Evolutionary conservation across 2,888 invertebrate species (phyloP), one percentile per base, ranked within the genome.

Genomic region (Plutella xylostella): DNA sequence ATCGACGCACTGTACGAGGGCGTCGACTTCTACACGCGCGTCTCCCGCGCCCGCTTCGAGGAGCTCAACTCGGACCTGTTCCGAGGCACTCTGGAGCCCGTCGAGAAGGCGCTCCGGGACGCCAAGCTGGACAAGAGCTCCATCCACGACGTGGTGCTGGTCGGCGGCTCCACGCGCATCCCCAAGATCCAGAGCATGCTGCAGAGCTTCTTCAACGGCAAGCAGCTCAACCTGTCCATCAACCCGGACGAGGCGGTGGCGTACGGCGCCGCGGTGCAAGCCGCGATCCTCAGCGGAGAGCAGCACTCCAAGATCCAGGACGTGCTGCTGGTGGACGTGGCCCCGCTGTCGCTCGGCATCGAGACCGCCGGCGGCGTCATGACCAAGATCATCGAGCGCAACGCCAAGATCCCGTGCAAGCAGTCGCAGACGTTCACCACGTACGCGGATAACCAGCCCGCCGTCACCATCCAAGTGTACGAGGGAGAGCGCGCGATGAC

Each of bases 161-260:
- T 94, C 21, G 93, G 94, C n/a, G 93, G 92, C 18, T 92, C 92
- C 0, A 92, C 90, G 1, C 87, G 92, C 42, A 92, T 93, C 42
- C 93, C 92, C 0, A 93, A 92, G 65, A 88, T 93, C 42, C 92
- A 92, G 65, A 89, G 75, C 51, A 83, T 93, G 65, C 72, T 93
- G 22, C 88, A 91, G 68, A 90, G 89, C 69, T 92, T 89, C 79
- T 93, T 92, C 85, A 87, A 87, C 54, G 90, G 90, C 21, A 92
- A 91, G 66, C 77, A 86, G 33, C 72, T 92, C 4, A 92, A 92
- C 61, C 73, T 90, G 21, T 90, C 90, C 4, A 92, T 92, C 56
- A 92, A 92, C 63, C 92, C 92, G 0, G 92, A 92, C 56, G 92
- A 93, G 65, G 92, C 92, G 0, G 92, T 93, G 0, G 92, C 92